Percentiles rank a stretch among this genome's conserved stretches.
These are phyloP conservation scores for Stenodema calcarata DNA, from an alignment of 2,888 invertebrate genomes.

Conservation along the genomic window DNA sequence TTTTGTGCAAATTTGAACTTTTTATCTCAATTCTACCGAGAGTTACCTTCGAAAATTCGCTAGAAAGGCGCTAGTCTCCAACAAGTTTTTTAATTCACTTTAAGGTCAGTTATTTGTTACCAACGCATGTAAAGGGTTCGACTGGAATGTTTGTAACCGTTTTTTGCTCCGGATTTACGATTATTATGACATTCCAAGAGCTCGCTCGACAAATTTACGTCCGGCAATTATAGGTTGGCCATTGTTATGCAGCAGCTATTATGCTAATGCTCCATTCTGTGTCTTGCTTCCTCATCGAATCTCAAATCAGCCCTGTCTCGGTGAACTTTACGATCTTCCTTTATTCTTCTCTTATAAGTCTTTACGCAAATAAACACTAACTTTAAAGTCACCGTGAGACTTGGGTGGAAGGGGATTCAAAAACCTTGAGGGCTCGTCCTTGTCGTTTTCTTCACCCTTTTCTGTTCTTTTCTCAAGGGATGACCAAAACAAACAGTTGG, in stretches of 20 bases:
- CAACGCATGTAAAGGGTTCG: not conserved
- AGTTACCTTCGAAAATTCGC: too few relatives aligned
- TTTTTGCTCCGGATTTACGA: not conserved
- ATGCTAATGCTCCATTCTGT: not conserved
- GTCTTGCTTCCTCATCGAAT: not conserved
- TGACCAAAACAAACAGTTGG: constrained; percentile 37
- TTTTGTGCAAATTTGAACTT: too few relatives aligned
- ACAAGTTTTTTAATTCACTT: too few relatives aligned
- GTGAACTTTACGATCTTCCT: constrained; percentile 13
- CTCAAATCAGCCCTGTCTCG: too few relatives aligned
- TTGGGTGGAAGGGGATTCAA: not conserved
- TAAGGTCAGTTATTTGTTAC: too few relatives aligned
- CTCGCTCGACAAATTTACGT: not conserved
- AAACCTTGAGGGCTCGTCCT: not conserved
- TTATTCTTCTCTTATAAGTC: constrained; percentile 13
- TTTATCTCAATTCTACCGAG: too few relatives aligned
- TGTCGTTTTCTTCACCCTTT: not conserved
- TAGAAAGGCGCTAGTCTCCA: too few relatives aligned
- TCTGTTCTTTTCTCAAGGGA: constrained; percentile 6
- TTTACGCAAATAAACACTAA: constrained; percentile 9
- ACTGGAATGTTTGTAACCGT: not conserved
- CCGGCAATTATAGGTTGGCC: not conserved
- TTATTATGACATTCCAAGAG: not conserved
- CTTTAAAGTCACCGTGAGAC: constrained; percentile 1
- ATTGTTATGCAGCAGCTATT: not conserved